Evolutionary conservation across 2,797 vertebrate genomes (phyloP), one percentile per base, ranked within the genome.

Genomic region (Argyrosomus regius): DNA sequence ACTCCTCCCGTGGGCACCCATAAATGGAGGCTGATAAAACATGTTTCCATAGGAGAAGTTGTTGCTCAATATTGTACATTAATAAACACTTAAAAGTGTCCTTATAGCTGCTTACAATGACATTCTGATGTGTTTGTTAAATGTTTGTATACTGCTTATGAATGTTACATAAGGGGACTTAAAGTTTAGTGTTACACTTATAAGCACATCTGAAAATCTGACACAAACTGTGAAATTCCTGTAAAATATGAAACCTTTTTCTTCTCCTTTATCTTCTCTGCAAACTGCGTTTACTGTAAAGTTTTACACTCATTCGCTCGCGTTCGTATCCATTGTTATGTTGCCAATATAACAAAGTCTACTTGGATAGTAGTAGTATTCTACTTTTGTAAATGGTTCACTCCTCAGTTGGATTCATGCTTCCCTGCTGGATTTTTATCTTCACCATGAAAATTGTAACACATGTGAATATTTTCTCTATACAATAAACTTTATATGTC

Each of bases 401-500:
- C 14, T 58, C 26, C 28, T 80, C 20, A 62, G 83, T 68, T 67
- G 58, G 1, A 68, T 28, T 56, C 17, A 49, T 35, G 49, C 35
- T 11, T 70, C 6, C 26, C 14, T 62, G 41, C 26, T 81, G 24
- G 39, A 31, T 77, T 75, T 52, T 60, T 22, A 17, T 78, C 52
- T 63, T 75, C 35, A 20, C 49, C 18, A 22, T 64, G 18, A 76
- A 59, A 83, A 22, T 28, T 75, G 73, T 48, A 70, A 75, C 20
- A 4, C 39, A 73, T 87, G 78, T 89, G 53, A 73, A 75, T 81
- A 82, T 71, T 88, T 86, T 87, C 70, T 83, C 45, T 61, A 76
- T 41, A 85, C 54, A 91, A 89, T 90, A 88, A 91, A 89, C 62
- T 64, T 81, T 67, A 20, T 64, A 76, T 81, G 77, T 68, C 59